These are phyloP conservation scores for Trissolcus japonicus DNA, from an alignment of 2,888 invertebrate species.

Conservation along the genomic window DNA sequence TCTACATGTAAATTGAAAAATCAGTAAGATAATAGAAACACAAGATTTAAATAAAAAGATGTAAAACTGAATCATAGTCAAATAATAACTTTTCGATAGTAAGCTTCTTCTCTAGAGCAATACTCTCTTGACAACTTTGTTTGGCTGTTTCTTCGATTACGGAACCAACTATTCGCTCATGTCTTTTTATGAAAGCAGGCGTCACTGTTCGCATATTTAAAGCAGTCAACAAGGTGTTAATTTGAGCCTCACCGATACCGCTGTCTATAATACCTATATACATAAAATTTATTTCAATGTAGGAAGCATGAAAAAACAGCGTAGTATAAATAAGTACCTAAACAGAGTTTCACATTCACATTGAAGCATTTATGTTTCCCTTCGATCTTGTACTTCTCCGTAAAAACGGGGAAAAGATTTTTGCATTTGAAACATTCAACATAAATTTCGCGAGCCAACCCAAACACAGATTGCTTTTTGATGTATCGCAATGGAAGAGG, in stretches of 20 bases:
- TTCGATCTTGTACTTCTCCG: not conserved
- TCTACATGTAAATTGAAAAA: not conserved
- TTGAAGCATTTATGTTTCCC: not conserved
- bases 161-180: not conserved
- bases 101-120: not conserved
- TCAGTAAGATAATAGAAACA: not conserved
- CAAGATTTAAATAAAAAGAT: not conserved
- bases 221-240: not conserved
- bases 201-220: not conserved
- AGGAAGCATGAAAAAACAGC: not conserved
- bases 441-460: not conserved
- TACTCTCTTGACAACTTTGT: conserved; percentile 1
- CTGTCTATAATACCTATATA: not conserved
- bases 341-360: not conserved
- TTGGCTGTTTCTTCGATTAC: not conserved
- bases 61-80: not conserved
- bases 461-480: not conserved
- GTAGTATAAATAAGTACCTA: not conserved
- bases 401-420: not conserved
- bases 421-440: not conserved
- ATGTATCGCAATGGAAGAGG: too few relatives aligned
- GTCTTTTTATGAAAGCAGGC: not conserved
- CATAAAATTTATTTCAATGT: not conserved
- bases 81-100: not conserved
- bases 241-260: not conserved